Evolutionary conservation across 2,888 invertebrate species (phyloP).

Genomic region (Parnassius smintheus): DNA sequence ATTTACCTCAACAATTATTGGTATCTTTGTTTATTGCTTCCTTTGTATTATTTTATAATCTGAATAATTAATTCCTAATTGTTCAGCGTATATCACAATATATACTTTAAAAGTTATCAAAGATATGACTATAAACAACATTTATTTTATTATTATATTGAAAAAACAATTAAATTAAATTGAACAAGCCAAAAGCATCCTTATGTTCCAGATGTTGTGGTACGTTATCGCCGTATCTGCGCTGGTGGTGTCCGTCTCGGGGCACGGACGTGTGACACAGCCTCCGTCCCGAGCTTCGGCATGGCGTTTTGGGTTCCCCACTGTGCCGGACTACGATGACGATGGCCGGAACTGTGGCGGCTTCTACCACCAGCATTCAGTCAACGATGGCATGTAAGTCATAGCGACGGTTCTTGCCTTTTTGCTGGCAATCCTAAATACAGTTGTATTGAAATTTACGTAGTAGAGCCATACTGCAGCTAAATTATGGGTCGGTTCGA

Average conservation of each 20-base stretch:
- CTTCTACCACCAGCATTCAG: constrained; percentile 87
- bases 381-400: constrained; percentile 85
- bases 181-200: not conserved
- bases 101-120: too few species aligned
- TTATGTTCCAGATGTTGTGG: constrained; percentile 48
- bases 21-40: too few species aligned
- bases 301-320: constrained; percentile 90
- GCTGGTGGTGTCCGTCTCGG: constrained; percentile 51
- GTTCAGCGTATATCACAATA: too few species aligned
- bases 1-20: too few species aligned
- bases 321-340: constrained; percentile 91
- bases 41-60: too few species aligned
- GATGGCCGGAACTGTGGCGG: constrained; percentile 92
- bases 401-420: too few species aligned
- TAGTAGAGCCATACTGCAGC: too few species aligned
- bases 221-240: constrained; percentile 37
- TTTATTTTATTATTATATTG: not conserved
- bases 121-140: too few species aligned
- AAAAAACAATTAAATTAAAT: not conserved
- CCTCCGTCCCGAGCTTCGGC: constrained; percentile 90
- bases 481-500: too few species aligned
- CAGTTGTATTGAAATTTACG: too few species aligned
- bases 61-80: too few species aligned
- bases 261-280: constrained; percentile 87
- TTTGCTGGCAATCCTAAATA: too few species aligned